Evolutionary conservation across 2,113 vertebrate genomes (phyloP).

Genomic region (Toxostoma redivivum): DNA sequence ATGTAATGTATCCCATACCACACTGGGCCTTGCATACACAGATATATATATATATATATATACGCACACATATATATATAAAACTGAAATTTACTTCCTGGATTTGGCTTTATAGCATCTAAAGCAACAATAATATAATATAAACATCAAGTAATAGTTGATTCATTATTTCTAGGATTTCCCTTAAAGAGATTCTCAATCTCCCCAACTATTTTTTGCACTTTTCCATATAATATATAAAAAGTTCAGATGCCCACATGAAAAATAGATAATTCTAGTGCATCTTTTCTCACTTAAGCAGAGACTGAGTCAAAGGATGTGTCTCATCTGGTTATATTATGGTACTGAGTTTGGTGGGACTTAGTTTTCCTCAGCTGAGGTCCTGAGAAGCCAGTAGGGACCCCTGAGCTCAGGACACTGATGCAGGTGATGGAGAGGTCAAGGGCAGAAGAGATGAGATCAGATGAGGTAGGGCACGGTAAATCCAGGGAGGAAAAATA

Average conservation of each 20-base stretch:
- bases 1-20: not conserved
- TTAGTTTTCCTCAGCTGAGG: fast-evolving
- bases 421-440: not conserved
- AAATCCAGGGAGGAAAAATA: not conserved
- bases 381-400: not conserved
- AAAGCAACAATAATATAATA: not conserved
- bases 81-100: not conserved
- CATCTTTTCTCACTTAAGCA: fast-evolving
- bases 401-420: not conserved
- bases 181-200: not conserved
- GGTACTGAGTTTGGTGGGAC: not conserved
- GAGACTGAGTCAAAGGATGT: not conserved
- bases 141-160: not conserved
- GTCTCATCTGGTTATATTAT: fast-evolving
- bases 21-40: not conserved
- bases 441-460: not conserved
- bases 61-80: too few species aligned
- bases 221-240: not conserved
- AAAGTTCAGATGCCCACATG: not conserved
- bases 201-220: not conserved
- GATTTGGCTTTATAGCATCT: not conserved
- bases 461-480: not conserved
- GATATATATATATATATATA: too few species aligned
- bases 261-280: not conserved
- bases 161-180: not conserved